These are phyloP conservation scores for Drosophila ananassae DNA, from an alignment of 1,140 invertebrate species.

Conservation along the genomic window DNA sequence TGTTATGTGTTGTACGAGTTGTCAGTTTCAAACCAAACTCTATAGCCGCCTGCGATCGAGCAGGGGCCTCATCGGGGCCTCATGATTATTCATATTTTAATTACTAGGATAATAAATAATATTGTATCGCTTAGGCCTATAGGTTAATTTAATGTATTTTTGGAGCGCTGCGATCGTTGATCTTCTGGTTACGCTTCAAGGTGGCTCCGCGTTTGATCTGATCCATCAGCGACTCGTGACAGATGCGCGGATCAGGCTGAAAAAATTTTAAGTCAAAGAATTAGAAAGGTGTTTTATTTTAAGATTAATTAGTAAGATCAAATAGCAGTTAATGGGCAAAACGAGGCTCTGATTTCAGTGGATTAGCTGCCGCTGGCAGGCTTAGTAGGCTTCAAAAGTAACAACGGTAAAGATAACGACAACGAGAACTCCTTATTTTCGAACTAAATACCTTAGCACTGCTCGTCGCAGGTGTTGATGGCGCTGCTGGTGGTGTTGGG, in stretches of 20 bases:
- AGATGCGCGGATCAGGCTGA: constrained; percentile 89
- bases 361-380: constrained; percentile 53
- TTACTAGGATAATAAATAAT: constrained; percentile 45
- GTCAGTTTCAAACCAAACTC: constrained; percentile 81
- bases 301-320: constrained; percentile 11
- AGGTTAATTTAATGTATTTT: constrained; percentile 86
- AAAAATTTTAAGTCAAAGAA: constrained; percentile 39
- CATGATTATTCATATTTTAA: constrained; percentile 34
- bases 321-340: constrained; percentile 47
- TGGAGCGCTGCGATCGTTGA: constrained; percentile 88
- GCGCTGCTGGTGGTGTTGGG: constrained; percentile 29
- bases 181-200: constrained; percentile 87
- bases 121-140: constrained; percentile 45
- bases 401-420: constrained; percentile 34
- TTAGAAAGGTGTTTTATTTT: not conserved
- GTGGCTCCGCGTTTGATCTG: constrained; percentile 94
- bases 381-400: constrained; percentile 38
- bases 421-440: not conserved
- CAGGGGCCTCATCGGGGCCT: constrained; percentile 40
- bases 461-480: constrained; percentile 63
- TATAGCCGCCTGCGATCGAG: constrained; percentile 56
- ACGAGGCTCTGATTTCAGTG: constrained; percentile 20
- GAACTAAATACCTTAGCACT: constrained; percentile 78
- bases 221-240: constrained; percentile 92
- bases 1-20: constrained; percentile 59